Conservation (phyloP, 2,888 invertebrate genomes). For the Nomada fucata region DNA sequence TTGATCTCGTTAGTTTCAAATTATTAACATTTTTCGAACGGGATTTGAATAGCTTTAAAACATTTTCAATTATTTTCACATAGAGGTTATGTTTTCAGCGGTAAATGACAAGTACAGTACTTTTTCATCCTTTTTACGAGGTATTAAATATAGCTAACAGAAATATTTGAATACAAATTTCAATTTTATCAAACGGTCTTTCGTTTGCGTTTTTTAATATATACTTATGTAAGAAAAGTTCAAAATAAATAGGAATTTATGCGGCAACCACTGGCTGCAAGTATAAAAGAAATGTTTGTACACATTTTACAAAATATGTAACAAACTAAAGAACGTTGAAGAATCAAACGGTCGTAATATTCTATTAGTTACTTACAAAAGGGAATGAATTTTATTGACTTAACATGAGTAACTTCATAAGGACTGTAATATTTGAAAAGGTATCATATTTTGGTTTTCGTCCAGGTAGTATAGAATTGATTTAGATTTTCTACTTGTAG, state of each 20-base stretch:
- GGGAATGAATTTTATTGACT: background rate
- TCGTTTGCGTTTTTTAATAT: background rate
- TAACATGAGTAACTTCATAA: constrained; percentile 60
- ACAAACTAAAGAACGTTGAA: background rate
- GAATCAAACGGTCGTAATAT: background rate
- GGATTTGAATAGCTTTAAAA: background rate
- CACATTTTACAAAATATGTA: background rate
- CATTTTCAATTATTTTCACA: background rate
- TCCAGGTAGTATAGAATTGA: background rate
- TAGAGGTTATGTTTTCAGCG: constrained; percentile 12
- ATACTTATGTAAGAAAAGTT: background rate
- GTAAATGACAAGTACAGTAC: background rate
- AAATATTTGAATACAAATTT: background rate
- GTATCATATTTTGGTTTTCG: constrained; percentile 29
- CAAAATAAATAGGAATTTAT: background rate
- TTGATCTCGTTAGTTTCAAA: background rate
- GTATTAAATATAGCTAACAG: background rate
- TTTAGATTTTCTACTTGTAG: background rate
- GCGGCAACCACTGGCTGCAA: background rate
- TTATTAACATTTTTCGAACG: background rate
- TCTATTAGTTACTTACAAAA: no score
- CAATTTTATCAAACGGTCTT: background rate
- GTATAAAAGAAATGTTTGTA: background rate
- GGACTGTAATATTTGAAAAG: constrained; percentile 56
- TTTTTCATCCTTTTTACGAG: constrained; percentile 1